A percentile compares a stretch with the other conserved stretches of the same genome.
These are phyloP conservation scores for Barypeithes pellucidus DNA, from an alignment of 2,888 invertebrate genomes.

Conservation along the genomic window DNA sequence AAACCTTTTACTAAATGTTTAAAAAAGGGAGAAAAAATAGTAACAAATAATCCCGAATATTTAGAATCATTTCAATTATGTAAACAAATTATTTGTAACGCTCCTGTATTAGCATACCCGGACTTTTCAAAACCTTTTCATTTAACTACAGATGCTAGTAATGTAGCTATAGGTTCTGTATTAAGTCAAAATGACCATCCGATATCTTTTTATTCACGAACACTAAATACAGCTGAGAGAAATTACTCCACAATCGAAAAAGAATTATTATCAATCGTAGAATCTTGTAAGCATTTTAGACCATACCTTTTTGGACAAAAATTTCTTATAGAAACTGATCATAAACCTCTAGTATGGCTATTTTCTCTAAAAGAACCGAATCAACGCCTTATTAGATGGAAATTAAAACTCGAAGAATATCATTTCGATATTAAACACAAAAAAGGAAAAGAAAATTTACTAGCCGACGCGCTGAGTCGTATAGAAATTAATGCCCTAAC, in stretches of 20 bases:
- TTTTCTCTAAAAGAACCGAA: too few species aligned
- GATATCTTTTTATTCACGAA: slow-evolving; percentile 54
- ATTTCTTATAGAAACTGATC: too few species aligned
- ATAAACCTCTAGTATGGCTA: slow-evolving; percentile 15
- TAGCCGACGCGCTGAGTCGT: slow-evolving; percentile 20
- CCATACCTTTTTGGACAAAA: slow-evolving; percentile 53
- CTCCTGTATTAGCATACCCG: slow-evolving; percentile 31
- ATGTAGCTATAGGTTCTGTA: slow-evolving; percentile 52
- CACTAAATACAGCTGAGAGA: slow-evolving; percentile 55
- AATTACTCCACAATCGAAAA: slow-evolving; percentile 56
- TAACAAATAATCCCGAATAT: slow-evolving; percentile 17
- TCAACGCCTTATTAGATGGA: not conserved
- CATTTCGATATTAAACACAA: slow-evolving; percentile 16
- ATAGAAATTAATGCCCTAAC: slow-evolving; percentile 18
- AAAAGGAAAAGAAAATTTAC: slow-evolving; percentile 24
- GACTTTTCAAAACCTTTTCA: slow-evolving; percentile 44
- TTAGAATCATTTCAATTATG: slow-evolving; percentile 35
- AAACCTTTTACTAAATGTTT: slow-evolving; percentile 43
- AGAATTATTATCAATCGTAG: slow-evolving; percentile 34
- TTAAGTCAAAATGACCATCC: slow-evolving; percentile 53
- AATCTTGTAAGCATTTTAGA: slow-evolving; percentile 53
- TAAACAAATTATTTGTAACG: slow-evolving; percentile 32
- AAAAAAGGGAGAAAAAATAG: slow-evolving; percentile 29
- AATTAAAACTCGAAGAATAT: slow-evolving; percentile 7
- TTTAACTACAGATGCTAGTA: slow-evolving; percentile 55